phyloP scores from a whole-genome alignment of 2,888 invertebrate genomes.

The Ochropacha duplaris region DNA sequence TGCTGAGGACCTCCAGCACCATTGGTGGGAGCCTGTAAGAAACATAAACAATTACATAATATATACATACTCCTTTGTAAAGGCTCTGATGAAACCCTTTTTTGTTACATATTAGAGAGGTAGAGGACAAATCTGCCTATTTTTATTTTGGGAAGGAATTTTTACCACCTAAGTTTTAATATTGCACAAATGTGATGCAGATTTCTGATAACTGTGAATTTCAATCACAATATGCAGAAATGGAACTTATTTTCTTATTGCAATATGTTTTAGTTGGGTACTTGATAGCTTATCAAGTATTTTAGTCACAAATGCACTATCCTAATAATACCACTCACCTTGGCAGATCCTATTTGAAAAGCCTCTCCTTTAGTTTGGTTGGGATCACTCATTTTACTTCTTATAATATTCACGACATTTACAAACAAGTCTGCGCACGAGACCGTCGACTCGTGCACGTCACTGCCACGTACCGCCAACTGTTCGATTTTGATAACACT shows the following conservation, averaged over 20 bases:
- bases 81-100: too few species aligned
- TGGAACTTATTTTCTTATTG: background rate
- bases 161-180: background rate
- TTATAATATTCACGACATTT: conserved; percentile 13
- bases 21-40: conserved; percentile 86
- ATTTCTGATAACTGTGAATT: too few species aligned
- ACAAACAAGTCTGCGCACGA: conserved; percentile 13
- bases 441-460: conserved; percentile 39
- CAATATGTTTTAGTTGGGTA: background rate
- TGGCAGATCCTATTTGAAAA: conserved; percentile 29
- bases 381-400: conserved; percentile 48
- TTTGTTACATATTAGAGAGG: too few species aligned
- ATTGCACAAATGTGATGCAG: background rate
- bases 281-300: background rate
- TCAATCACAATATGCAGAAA: background rate
- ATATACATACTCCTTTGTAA: too few species aligned
- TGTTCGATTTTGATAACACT: conserved; percentile 55
- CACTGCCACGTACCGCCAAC: conserved; percentile 74
- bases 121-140: background rate
- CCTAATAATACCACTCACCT: conserved; percentile 45
- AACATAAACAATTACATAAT: conserved; percentile 8
- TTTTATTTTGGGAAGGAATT: background rate
- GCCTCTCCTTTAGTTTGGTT: conserved; percentile 34
- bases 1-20: conserved; percentile 87
- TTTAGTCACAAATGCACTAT: background rate